Conservation (phyloP, 2,113 vertebrate genomes). For the Copsychus sechellarum region DNA sequence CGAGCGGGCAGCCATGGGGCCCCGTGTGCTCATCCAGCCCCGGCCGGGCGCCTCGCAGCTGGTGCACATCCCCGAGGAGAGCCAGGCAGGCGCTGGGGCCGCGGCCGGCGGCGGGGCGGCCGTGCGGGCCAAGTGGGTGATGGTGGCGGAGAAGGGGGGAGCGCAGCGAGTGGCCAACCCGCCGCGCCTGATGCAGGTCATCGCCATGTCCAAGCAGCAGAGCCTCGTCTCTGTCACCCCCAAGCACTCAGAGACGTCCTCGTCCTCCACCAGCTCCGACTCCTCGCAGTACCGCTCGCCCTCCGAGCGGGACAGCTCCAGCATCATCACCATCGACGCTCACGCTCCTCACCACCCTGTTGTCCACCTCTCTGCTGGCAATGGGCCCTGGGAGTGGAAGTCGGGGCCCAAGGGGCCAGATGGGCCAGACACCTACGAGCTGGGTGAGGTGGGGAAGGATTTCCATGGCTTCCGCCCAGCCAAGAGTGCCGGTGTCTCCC, state of each 20-base stretch:
- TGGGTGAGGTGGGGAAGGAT: slow-evolving; percentile 78
- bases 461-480: slow-evolving; percentile 73
- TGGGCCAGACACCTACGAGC: slow-evolving; percentile 42
- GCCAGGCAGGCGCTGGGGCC: slow-evolving; percentile 45
- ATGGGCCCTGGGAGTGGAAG: slow-evolving; percentile 87
- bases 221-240: slow-evolving; percentile 75
- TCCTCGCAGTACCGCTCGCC: slow-evolving; percentile 87
- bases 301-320: slow-evolving; percentile 81
- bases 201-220: slow-evolving; percentile 91
- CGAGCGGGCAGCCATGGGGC: slow-evolving; percentile 67
- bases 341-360: slow-evolving; percentile 88
- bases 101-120: slow-evolving; percentile 79
- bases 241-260: slow-evolving; percentile 84
- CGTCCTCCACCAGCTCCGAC: slow-evolving; percentile 86
- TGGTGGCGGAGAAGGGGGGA: slow-evolving; percentile 84
- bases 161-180: slow-evolving; percentile 76
- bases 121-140: slow-evolving; percentile 91
- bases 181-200: slow-evolving; percentile 89
- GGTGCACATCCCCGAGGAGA: slow-evolving; percentile 88
- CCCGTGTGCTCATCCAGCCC: slow-evolving; percentile 83
- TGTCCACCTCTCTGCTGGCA: slow-evolving; percentile 81
- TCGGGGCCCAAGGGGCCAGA: background rate
- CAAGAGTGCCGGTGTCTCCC: slow-evolving; percentile 72
- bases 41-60: slow-evolving; percentile 75
- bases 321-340: slow-evolving; percentile 88